Evolutionary conservation across 2,797 vertebrate species (phyloP), one percentile per base, ranked within the genome.

Genomic region (Leptoclinus maculatus): DNA sequence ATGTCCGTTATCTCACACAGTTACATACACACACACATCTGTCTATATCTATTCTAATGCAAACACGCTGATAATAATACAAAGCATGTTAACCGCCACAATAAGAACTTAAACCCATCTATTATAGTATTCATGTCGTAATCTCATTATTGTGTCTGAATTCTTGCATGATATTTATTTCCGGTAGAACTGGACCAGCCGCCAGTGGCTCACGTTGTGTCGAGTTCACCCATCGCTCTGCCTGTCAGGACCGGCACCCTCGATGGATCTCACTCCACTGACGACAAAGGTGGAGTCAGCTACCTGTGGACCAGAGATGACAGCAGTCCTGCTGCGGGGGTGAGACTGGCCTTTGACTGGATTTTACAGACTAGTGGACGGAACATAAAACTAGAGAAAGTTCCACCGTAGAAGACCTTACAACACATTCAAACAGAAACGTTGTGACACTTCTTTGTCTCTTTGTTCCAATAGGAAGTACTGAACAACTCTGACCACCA

Each of bases 401-500:
- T 9, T 23, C 23, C 12, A 23, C 29, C 34, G 2, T 36, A 14
- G 1, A 6, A 64, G 11, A 38, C 6, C 16, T 2, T 34, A 13
- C 11, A 63, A 65, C 0, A 14, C 12, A 32, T 29, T 13, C 21
- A 5, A 32, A 21, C 11, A 5, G 62, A 45, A 45, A 29, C 41
- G 32, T 63, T 34, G 38, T n/a, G 19, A 74, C 21, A 8, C 11
- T 3, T n/a, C 10, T 3, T 58, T 25, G 0, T 27, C 34, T 67
- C n/a, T 51, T 36, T 38, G 58, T 67, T 49, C 67, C 76, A 70
- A 36, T 84, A 99, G 98, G 98, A 98, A 78, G 97, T 99, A 58
- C 91, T 99, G 83, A 99, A 99, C 92, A 96, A 95, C 92, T 99
- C 98, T 34, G 96, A 99, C 89, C 98, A 96, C 87, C 98, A 97